Evolutionary conservation across 2,888 invertebrate genomes (phyloP).

Genomic region (Crematogaster levior): DNA sequence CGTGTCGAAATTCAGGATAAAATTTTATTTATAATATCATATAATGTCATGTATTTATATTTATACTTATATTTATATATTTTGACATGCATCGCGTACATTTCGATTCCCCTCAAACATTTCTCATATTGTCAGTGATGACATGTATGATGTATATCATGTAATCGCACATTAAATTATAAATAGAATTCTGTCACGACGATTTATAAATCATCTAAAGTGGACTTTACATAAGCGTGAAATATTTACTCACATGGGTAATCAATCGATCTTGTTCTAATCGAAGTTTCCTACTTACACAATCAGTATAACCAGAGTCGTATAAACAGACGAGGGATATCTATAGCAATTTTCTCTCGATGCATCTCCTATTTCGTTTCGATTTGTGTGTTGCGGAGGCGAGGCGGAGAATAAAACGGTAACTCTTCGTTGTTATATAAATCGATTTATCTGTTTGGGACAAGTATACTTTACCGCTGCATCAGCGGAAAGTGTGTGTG

Average conservation of each 20-base stretch:
- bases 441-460: not conserved
- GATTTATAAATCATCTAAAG: not conserved
- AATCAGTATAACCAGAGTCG: not conserved
- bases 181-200: not conserved
- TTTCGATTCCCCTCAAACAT: not conserved
- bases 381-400: not conserved
- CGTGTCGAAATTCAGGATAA: not conserved
- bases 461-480: not conserved
- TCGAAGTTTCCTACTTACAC: not conserved
- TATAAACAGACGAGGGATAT: constrained; percentile 13
- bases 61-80: no score
- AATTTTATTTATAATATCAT: not conserved
- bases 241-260: not conserved
- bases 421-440: constrained; percentile 17
- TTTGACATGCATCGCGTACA: not conserved
- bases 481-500: not conserved
- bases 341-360: constrained; percentile 15
- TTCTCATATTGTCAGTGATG: no score
- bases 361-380: not conserved
- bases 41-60: not conserved
- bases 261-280: not conserved
- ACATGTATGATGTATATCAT: no score
- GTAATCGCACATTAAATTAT: not conserved
- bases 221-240: not conserved
- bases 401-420: not conserved